These are phyloP conservation scores for Drosophila lutescens DNA, from an alignment of 2,888 invertebrate genomes.

Conservation along the genomic window DNA sequence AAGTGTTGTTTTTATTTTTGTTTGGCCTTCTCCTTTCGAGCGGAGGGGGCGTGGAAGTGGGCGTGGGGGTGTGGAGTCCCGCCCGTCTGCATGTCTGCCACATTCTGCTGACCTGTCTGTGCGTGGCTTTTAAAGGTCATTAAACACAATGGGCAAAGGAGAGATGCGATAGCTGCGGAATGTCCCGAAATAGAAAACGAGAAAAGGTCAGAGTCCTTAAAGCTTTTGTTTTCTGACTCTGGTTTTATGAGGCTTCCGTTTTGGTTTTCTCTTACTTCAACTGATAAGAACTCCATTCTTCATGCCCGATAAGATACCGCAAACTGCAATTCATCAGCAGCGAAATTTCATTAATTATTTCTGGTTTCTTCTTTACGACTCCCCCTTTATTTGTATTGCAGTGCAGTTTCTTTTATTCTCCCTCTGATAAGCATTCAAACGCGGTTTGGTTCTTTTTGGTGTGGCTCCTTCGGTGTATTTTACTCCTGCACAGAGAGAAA, in stretches of 20 bases:
- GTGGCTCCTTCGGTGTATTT: conserved; percentile 18
- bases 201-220: conserved; percentile 76
- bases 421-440: conserved; percentile 58
- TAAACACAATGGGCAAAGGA: conserved; percentile 63
- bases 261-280: background rate
- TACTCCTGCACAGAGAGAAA: conserved; percentile 13
- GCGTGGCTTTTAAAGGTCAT: conserved; percentile 80
- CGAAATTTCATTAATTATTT: conserved; percentile 53
- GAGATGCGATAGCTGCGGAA: background rate
- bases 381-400: conserved; percentile 17
- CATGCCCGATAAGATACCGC: conserved; percentile 53
- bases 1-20: conserved; percentile 31
- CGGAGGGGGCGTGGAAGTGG: conserved; percentile 4
- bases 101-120: conserved; percentile 66
- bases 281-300: conserved; percentile 4
- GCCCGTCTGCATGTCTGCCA: conserved; percentile 54
- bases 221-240: conserved; percentile 24
- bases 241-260: conserved; percentile 24
- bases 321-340: conserved; percentile 55
- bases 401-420: conserved; percentile 46
- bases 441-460: conserved; percentile 48
- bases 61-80: conserved; percentile 12
- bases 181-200: conserved; percentile 55
- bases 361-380: conserved; percentile 12
- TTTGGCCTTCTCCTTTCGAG: conserved; percentile 27